A percentile compares a stretch with the other conserved stretches of the same genome.
These are phyloP conservation scores for Vimba vimba DNA, from an alignment of 2,113 vertebrate genomes.

Conservation along the genomic window DNA sequence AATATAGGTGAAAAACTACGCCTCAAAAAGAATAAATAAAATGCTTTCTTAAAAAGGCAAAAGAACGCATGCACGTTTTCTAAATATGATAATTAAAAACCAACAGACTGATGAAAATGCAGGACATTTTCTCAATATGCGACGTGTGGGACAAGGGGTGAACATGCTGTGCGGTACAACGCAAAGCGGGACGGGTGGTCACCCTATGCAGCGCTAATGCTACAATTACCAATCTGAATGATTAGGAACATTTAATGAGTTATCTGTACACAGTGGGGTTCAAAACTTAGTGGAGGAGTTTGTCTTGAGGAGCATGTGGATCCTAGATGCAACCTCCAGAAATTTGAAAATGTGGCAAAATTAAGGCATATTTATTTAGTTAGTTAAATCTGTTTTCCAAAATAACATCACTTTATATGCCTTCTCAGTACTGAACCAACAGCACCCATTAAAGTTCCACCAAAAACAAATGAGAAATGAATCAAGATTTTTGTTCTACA, in stretches of 20 bases:
- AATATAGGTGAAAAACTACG: too few species aligned
- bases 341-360: background rate
- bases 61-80: too few species aligned
- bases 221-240: conserved; percentile 13
- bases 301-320: background rate
- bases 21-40: too few species aligned
- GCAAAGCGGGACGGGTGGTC: too few species aligned
- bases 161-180: too few species aligned
- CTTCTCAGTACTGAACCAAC: background rate
- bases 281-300: background rate
- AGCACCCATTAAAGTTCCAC: background rate
- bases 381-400: background rate
- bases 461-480: background rate
- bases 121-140: too few species aligned
- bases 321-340: background rate
- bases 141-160: too few species aligned
- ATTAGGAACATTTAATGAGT: conserved; percentile 16
- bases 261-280: background rate
- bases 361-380: background rate
- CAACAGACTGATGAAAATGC: too few species aligned
- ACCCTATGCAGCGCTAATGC: background rate
- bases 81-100: too few species aligned
- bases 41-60: too few species aligned
- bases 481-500: too few species aligned
- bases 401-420: background rate